Conservation (phyloP, 2,888 invertebrate species). For the Masnerella sp. region DNA sequence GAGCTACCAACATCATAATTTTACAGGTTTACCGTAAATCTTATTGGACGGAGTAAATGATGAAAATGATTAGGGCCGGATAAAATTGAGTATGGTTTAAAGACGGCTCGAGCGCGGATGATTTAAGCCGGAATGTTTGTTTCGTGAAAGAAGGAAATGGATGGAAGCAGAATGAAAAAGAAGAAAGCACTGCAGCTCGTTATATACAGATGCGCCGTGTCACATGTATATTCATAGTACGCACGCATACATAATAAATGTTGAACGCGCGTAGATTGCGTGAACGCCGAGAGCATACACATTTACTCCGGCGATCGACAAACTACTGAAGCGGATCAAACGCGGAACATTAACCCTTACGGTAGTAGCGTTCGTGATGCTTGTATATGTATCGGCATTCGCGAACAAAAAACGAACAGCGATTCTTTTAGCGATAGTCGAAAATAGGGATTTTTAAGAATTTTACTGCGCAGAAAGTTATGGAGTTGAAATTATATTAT, state of each 20-base stretch:
- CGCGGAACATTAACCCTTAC: slow-evolving; percentile 54
- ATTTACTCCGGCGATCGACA: slow-evolving; percentile 49
- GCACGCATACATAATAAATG: slow-evolving; percentile 41
- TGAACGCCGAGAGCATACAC: slow-evolving; percentile 21
- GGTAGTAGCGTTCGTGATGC: slow-evolving; percentile 43
- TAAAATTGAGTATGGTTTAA: slow-evolving; percentile 1
- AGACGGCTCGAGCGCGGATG: slow-evolving; percentile 20
- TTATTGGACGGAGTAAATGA: no score
- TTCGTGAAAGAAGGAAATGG: slow-evolving; percentile 45
- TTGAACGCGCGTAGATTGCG: slow-evolving; percentile 33
- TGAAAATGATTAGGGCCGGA: slow-evolving; percentile 1
- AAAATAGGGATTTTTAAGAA: no score
- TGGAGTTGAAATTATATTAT: no score
- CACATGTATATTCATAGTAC: slow-evolving; percentile 37
- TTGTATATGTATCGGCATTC: slow-evolving; percentile 21
- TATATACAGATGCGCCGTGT: slow-evolving; percentile 23
- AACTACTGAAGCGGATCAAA: slow-evolving; percentile 61
- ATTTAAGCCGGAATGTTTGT: slow-evolving; percentile 44
- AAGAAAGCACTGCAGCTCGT: slow-evolving; percentile 29
- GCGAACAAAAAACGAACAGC: slow-evolving; percentile 15
- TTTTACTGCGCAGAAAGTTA: no score
- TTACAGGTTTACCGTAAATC: no score
- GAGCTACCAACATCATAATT: no score
- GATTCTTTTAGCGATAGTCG: no score
- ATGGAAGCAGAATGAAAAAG: slow-evolving; percentile 18